phyloP scores from a whole-genome alignment of 2,888 invertebrate species.

The Microctonus aethiopoides region DNA sequence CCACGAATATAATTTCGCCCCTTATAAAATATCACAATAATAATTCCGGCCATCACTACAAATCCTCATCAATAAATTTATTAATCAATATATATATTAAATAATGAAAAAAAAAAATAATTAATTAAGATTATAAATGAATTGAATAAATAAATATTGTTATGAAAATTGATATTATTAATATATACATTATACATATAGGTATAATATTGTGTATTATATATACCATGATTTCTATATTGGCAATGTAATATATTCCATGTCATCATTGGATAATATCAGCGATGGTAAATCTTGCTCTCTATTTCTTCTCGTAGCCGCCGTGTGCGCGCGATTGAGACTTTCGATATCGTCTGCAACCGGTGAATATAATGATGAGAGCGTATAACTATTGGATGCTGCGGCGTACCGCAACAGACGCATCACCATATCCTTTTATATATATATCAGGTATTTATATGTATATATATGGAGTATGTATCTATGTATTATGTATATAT shows the following conservation, averaged over 20 bases:
- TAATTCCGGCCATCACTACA: too few relatives aligned
- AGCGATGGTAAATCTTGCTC: not conserved
- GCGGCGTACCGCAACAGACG: constrained; percentile 56
- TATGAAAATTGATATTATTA: not conserved
- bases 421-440: not conserved
- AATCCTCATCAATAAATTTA: too few relatives aligned
- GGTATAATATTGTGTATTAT: not conserved
- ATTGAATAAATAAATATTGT: not conserved
- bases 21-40: too few relatives aligned
- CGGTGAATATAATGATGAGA: constrained; percentile 52
- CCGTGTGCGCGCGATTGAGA: constrained; percentile 49
- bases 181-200: not conserved
- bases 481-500: too few relatives aligned
- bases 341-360: constrained; percentile 57
- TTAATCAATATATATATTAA: too few relatives aligned
- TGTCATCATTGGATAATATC: constrained; percentile 16
- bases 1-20: constrained; percentile 62
- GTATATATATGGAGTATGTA: not conserved
- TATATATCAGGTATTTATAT: not conserved
- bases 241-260: constrained; percentile 27
- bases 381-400: constrained; percentile 60
- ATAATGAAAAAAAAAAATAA: too few relatives aligned
- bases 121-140: too few relatives aligned
- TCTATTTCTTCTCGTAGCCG: constrained; percentile 40
- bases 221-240: constrained; percentile 32